Evolutionary conservation across 2,888 invertebrate species (phyloP).

Genomic region (Atrina japonica): DNA sequence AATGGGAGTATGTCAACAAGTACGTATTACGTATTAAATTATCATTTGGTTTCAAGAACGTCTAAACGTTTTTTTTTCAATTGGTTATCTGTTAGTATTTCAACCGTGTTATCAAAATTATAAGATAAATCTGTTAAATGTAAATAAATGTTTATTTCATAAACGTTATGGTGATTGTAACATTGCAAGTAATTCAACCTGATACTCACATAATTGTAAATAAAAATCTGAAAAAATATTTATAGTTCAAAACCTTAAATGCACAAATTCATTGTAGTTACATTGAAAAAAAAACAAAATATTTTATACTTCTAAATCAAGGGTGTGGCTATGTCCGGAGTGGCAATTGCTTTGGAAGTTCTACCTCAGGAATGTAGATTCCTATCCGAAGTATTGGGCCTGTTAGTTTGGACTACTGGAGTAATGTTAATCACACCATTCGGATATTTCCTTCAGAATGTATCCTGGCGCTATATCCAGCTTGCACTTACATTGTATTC

Average conservation of each 20-base stretch:
- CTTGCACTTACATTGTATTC: constrained; percentile 47
- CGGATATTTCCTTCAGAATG: constrained; percentile 46
- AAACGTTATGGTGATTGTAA: too few relatives aligned
- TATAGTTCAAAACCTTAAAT: not conserved
- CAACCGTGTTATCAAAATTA: not conserved
- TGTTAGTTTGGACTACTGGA: constrained; percentile 51
- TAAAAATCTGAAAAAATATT: not conserved
- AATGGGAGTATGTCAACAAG: constrained; percentile 54
- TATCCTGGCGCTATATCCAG: constrained; percentile 55
- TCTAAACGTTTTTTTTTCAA: not conserved
- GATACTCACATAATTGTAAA: too few relatives aligned
- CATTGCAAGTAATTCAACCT: too few relatives aligned
- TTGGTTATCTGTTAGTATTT: not conserved
- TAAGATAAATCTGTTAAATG: not conserved
- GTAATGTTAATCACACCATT: constrained; percentile 50
- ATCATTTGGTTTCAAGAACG: not conserved
- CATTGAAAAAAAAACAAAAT: not conserved
- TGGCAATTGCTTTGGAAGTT: constrained; percentile 47
- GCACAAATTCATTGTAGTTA: not conserved
- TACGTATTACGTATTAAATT: constrained; percentile 21
- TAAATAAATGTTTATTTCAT: not conserved
- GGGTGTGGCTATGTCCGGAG: constrained; percentile 50
- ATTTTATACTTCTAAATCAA: constrained; percentile 24
- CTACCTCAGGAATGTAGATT: constrained; percentile 48
- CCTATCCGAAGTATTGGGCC: constrained; percentile 38